Evolutionary conservation across 2,888 invertebrate species (phyloP).

Genomic region (Drosophila paramelanica): DNA sequence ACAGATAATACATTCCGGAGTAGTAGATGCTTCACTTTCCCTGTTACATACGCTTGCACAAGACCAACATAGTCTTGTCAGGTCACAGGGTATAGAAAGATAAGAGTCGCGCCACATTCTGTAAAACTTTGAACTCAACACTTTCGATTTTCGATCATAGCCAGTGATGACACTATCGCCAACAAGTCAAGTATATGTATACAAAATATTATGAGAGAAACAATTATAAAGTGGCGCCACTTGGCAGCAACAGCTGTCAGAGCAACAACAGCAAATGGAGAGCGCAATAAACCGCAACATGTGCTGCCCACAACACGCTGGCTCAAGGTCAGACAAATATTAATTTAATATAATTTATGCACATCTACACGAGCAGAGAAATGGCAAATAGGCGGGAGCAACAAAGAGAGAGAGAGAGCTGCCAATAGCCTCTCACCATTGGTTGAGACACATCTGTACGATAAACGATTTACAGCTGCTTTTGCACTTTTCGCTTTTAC

Average conservation of each 20-base stretch:
- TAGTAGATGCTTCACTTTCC: too few species aligned
- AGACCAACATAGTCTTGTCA: background rate
- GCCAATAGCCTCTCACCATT: conserved; percentile 6
- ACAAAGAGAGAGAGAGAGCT: conserved; percentile 13
- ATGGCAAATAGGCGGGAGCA: conserved; percentile 15
- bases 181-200: too few species aligned
- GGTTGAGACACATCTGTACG: conserved; percentile 28
- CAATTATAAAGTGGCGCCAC: conserved; percentile 42
- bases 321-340: conserved; percentile 38
- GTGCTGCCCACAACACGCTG: conserved; percentile 10
- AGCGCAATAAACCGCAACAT: background rate
- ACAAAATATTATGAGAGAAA: background rate
- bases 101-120: background rate
- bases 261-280: conserved; percentile 16
- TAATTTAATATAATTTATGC: conserved; percentile 39
- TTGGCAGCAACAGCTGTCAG: conserved; percentile 44
- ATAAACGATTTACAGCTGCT: conserved; percentile 20
- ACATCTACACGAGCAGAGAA: conserved; percentile 13
- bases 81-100: conserved; percentile 5
- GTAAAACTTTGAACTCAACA: background rate
- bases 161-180: conserved; percentile 3
- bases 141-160: background rate
- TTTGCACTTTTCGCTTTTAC: conserved; percentile 15
- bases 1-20: too few species aligned
- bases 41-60: background rate